These are phyloP conservation scores for Cinara cedri DNA, from an alignment of 2,888 invertebrate genomes.

Conservation along the genomic window DNA sequence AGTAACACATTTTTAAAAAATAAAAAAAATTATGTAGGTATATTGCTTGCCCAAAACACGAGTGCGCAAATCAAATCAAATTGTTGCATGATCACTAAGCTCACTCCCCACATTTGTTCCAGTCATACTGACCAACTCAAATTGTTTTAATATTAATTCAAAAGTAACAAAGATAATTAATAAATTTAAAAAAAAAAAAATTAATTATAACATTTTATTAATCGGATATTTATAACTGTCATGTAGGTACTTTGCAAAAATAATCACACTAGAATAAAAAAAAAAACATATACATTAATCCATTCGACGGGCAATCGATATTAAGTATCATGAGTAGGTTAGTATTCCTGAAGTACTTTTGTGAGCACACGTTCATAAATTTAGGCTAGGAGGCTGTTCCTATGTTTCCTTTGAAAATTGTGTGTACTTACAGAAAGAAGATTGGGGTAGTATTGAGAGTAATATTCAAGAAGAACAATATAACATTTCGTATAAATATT, in stretches of 20 bases:
- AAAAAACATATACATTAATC: background rate
- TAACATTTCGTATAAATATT: constrained; percentile 8
- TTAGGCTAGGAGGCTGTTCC: background rate
- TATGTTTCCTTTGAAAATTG: background rate
- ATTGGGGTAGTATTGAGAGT: constrained; percentile 26
- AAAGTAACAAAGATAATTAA: background rate
- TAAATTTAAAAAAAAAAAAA: too few species aligned
- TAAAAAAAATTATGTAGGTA: too few species aligned
- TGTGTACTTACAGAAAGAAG: constrained; percentile 49
- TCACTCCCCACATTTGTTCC: constrained; percentile 1
- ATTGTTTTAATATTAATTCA: background rate
- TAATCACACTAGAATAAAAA: background rate
- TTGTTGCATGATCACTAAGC: constrained; percentile 14
- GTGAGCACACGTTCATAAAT: constrained; percentile 8
- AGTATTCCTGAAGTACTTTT: constrained; percentile 34
- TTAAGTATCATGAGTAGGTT: background rate
- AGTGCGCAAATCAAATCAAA: constrained; percentile 13
- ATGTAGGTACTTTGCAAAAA: background rate
- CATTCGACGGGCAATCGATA: background rate
- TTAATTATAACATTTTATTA: background rate
- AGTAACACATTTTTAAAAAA: too few species aligned
- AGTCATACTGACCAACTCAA: constrained; percentile 35
- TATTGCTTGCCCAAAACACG: background rate
- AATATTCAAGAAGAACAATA: constrained; percentile 49
- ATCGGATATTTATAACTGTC: too few species aligned